A percentile compares a stretch with the other conserved stretches of the same genome.
phyloP scores from a whole-genome alignment of 2,888 invertebrate species.

The Stenodema calcarata region DNA sequence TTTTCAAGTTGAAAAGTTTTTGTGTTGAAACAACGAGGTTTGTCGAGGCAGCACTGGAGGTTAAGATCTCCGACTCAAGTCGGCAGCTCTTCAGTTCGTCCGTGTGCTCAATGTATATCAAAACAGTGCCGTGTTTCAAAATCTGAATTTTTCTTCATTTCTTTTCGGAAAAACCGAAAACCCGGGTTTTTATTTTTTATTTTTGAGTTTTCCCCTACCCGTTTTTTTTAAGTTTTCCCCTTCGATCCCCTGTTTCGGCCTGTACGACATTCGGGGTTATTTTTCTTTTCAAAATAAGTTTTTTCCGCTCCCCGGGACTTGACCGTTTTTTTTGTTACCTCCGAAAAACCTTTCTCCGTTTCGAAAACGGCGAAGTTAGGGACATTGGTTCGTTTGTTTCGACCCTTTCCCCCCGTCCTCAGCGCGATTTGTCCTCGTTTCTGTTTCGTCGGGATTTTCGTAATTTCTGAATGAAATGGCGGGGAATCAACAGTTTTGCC shows the following conservation, averaged over 20 bases:
- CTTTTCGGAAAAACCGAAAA: neutral
- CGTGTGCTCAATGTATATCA: constrained; percentile 52
- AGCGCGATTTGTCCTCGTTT: neutral
- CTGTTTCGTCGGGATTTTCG: neutral
- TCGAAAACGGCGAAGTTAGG: neutral
- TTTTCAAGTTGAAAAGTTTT: neutral
- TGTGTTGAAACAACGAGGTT: neutral
- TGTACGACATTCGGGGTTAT: neutral
- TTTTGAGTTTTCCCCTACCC: neutral
- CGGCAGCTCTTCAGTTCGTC: constrained; percentile 51
- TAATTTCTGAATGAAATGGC: constrained; percentile 52
- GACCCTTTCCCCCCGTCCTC: neutral
- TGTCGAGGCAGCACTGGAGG: constrained; percentile 11
- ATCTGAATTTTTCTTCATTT: constrained; percentile 14
- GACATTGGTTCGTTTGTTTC: neutral
- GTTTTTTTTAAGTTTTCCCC: constrained; percentile 37
- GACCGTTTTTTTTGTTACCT: constrained; percentile 26
- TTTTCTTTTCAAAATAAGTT: neutral
- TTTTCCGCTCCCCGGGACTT: neutral
- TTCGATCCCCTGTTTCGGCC: neutral
- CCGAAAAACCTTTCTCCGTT: neutral
- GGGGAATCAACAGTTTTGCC: constrained; percentile 81
- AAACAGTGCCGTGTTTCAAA: constrained; percentile 52
- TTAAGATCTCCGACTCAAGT: constrained; percentile 9
- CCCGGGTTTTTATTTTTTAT: constrained; percentile 44